These are phyloP conservation scores for Heteromurus nitidus DNA, from an alignment of 2,888 invertebrate species.

Conservation along the genomic window DNA sequence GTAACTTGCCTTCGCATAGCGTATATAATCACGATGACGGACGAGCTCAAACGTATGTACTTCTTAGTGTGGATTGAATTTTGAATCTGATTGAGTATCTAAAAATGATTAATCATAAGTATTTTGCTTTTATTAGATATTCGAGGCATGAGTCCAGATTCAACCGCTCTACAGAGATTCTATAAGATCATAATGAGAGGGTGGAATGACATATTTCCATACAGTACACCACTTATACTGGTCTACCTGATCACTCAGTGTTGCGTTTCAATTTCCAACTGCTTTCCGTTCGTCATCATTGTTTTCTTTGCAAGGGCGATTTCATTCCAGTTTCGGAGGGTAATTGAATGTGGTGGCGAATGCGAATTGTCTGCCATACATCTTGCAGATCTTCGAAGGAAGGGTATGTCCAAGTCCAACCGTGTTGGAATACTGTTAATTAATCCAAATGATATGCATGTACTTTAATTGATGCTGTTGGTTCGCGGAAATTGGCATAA, in stretches of 20 bases:
- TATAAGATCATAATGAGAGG: neutral
- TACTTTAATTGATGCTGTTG: no score
- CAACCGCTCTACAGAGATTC: neutral
- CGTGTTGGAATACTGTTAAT: neutral
- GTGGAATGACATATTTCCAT: neutral
- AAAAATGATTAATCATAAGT: no score
- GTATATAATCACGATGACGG: neutral
- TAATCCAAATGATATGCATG: neutral
- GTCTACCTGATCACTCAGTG: neutral
- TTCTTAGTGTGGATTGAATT: neutral
- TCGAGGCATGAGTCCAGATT: neutral
- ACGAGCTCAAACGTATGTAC: neutral
- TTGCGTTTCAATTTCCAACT: neutral
- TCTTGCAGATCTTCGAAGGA: neutral
- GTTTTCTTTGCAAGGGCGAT: conserved; percentile 27
- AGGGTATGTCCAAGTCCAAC: no score
- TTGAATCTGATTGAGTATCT: neutral
- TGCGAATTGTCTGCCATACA: neutral
- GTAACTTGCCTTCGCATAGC: neutral
- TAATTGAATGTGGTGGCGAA: neutral
- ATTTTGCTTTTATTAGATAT: no score
- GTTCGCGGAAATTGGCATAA: neutral
- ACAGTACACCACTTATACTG: neutral
- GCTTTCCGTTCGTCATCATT: neutral
- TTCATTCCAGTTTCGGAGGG: conserved; percentile 24